Evolutionary conservation across 2,888 invertebrate species (phyloP).

Genomic region (Drosophila histrio): DNA sequence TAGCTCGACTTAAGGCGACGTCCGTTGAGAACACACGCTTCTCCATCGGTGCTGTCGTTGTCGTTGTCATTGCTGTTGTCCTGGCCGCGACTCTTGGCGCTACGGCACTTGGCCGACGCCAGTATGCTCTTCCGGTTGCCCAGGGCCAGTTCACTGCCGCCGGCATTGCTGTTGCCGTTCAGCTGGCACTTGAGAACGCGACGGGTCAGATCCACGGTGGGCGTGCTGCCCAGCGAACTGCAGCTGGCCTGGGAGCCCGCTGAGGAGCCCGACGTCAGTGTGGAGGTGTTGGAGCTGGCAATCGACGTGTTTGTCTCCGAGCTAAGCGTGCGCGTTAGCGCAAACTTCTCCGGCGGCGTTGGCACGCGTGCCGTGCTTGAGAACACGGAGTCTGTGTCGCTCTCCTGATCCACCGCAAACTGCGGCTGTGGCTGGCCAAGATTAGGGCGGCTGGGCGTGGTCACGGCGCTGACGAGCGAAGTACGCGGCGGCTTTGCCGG

Average conservation of each 20-base stretch:
- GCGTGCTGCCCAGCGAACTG: constrained; percentile 87
- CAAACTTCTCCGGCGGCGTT: constrained; percentile 85
- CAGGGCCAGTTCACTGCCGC: constrained; percentile 20
- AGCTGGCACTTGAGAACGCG: constrained; percentile 88
- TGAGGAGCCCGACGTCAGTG: constrained; percentile 90
- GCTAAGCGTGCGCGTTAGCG: constrained; percentile 88
- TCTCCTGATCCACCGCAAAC: constrained; percentile 75
- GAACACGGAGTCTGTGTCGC: constrained; percentile 94
- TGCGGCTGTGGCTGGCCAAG: constrained; percentile 41
- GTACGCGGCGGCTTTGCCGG: constrained; percentile 83
- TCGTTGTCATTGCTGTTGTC: constrained; percentile 85
- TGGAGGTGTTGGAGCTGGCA: constrained; percentile 89
- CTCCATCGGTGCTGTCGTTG: constrained; percentile 85
- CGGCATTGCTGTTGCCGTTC: constrained; percentile 71
- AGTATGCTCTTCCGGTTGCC: constrained; percentile 92
- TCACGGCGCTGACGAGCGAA: constrained; percentile 66
- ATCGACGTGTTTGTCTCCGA: constrained; percentile 90
- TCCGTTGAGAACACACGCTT: constrained; percentile 81
- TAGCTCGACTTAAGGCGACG: constrained; percentile 81
- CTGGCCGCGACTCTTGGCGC: constrained; percentile 86
- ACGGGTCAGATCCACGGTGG: constrained; percentile 87
- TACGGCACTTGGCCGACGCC: constrained; percentile 93
- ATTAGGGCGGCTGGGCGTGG: constrained; percentile 36
- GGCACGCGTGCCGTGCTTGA: constrained; percentile 89
- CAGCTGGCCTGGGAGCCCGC: constrained; percentile 90